These are phyloP conservation scores for Gallinago nigripennis DNA, from an alignment of 2,797 vertebrate genomes.

Conservation along the genomic window DNA sequence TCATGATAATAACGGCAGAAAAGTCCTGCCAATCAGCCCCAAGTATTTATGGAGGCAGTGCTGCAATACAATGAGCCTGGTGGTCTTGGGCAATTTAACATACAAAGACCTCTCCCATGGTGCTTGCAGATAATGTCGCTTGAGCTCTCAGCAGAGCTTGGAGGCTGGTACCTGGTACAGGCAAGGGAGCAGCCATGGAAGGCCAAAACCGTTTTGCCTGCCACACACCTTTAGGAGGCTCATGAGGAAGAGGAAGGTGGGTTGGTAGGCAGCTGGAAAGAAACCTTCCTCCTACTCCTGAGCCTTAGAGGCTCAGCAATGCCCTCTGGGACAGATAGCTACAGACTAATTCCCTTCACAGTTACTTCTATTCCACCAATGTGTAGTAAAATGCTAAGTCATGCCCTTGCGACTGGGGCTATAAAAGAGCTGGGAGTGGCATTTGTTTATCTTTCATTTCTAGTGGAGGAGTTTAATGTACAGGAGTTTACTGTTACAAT, in stretches of 20 bases:
- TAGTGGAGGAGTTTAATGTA: neutral
- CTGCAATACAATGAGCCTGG: rapidly evolving
- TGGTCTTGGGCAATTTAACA: neutral
- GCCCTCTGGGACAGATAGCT: neutral
- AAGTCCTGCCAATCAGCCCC: neutral
- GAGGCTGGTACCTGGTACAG: neutral
- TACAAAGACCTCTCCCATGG: neutral
- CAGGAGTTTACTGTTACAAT: neutral
- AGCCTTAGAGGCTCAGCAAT: rapidly evolving
- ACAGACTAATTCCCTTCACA: neutral
- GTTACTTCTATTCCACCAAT: neutral
- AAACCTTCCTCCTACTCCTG: neutral
- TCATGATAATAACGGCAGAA: neutral
- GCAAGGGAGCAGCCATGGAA: neutral
- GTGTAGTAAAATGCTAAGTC: neutral
- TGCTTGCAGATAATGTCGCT: neutral
- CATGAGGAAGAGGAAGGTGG: neutral
- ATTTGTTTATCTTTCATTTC: neutral
- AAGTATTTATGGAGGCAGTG: neutral
- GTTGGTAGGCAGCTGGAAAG: neutral
- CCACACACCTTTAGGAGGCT: neutral
- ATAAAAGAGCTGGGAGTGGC: neutral
- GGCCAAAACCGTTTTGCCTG: neutral
- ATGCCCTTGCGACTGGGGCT: neutral
- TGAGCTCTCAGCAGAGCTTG: neutral